Evolutionary conservation across 2,797 vertebrate genomes (phyloP).

Genomic region (Fundulus diaphanus): DNA sequence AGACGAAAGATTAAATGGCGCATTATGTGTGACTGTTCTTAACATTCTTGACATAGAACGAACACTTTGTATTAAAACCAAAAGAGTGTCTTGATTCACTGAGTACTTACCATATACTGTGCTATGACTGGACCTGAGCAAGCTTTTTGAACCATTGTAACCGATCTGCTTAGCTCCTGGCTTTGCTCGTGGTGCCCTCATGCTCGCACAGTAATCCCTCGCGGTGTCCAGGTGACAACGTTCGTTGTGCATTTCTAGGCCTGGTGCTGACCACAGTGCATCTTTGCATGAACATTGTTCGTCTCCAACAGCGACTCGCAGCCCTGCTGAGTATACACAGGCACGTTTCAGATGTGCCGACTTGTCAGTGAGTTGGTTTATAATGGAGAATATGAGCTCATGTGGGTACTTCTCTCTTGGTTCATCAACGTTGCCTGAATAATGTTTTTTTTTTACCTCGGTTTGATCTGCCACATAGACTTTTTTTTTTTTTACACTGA

Average conservation of each 20-base stretch:
- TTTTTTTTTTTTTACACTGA: constrained; percentile 29
- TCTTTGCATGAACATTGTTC: constrained; percentile 1
- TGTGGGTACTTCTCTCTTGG: not conserved
- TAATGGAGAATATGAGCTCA: not conserved
- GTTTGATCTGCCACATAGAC: constrained; percentile 8
- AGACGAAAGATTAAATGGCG: constrained; percentile 38
- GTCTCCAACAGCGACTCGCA: not conserved
- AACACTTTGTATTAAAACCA: constrained; percentile 62
- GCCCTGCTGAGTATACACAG: not conserved
- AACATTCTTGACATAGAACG: constrained; percentile 42
- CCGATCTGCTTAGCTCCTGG: constrained; percentile 11
- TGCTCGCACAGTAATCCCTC: not conserved
- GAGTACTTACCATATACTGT: constrained; percentile 56
- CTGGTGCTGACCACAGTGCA: not conserved
- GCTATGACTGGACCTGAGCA: not conserved
- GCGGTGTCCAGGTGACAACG: not conserved
- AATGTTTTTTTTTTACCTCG: constrained; percentile 32
- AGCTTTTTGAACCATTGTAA: constrained; percentile 23
- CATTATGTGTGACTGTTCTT: constrained; percentile 40
- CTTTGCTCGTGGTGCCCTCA: constrained; percentile 26
- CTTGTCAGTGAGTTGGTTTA: not conserved
- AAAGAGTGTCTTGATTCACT: constrained; percentile 73
- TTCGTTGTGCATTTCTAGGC: not conserved
- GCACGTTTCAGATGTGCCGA: not conserved
- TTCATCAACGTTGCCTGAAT: not conserved